Evolutionary conservation across 2,888 invertebrate species (phyloP).

Genomic region (Sesia bembeciformis): DNA sequence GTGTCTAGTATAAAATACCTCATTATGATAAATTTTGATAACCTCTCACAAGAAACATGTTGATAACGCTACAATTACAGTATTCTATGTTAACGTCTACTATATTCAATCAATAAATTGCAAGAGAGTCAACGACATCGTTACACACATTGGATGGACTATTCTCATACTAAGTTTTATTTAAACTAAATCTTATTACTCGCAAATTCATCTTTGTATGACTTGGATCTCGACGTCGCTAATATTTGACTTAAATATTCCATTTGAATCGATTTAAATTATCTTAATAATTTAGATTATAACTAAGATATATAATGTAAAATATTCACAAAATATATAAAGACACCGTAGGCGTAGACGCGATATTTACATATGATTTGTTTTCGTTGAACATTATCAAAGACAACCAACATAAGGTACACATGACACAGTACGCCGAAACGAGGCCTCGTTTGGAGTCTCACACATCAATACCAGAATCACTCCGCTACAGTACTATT

Average conservation of each 20-base stretch:
- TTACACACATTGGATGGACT: constrained; percentile 33
- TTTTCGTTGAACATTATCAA: too few species aligned
- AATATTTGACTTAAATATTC: not conserved
- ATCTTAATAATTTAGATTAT: too few species aligned
- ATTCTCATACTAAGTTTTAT: not conserved
- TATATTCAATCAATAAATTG: constrained; percentile 50
- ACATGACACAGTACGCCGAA: not conserved
- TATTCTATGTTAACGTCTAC: constrained; percentile 1
- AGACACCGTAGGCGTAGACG: too few species aligned
- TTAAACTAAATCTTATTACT: not conserved
- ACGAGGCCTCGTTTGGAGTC: not conserved
- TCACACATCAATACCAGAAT: not conserved
- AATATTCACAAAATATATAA: too few species aligned
- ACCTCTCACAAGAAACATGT: not conserved
- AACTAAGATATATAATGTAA: too few species aligned
- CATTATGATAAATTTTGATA: not conserved
- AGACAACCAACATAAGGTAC: too few species aligned
- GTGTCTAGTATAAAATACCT: not conserved
- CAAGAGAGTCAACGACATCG: constrained; percentile 62
- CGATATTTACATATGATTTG: too few species aligned
- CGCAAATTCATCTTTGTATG: not conserved
- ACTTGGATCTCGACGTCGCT: not conserved
- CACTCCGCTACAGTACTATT: constrained; percentile 50
- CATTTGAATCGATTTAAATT: too few species aligned
- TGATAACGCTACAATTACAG: not conserved